Base-by-base conservation (phyloP, 2,888 invertebrate genomes). In the Terebella lapidaria region DNA sequence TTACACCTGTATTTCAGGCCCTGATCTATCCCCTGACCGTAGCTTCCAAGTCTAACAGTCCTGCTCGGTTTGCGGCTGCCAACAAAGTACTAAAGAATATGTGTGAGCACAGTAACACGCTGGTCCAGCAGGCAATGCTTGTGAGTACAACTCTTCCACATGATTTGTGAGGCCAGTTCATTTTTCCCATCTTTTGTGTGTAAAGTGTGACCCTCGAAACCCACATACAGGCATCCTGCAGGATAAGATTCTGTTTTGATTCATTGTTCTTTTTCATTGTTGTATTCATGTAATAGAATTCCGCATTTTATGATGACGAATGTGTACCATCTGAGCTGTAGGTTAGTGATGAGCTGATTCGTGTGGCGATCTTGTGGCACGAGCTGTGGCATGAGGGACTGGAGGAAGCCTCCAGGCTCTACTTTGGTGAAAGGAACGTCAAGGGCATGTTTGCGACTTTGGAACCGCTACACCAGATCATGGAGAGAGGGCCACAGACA, bases 321-420 rank as follows among this genome's bases (percentile, higher is more conserved):
- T n/a, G n/a, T n/a, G n/a, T n/a, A n/a, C n/a, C n/a, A n/a, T n/a
- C n/a, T n/a, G n/a, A n/a, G n/a, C n/a, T 35, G 10, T 61, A 83
- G 83, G 82, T 85, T 27, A 85, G 94, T 51, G 96, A 97, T 72
- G 99, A 99, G 81, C 84, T 99, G 54, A 97, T 99, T 61, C 85
- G 97, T 58, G 95, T 97, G 0, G 97, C 99, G 1, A 99, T 99
- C 68, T 83, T 99, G 22, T 99, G 99, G 99, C 97, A 99, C 76
- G 99, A 99, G 79, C 88, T 95, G 74, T 99, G 99, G 99, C 94
- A 97, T 76, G 99, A 99, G 79, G 97, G 95, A 0, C 82, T 99
- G 24, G 84, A 84, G 69, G 81, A 81, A 59, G 96, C 97, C 78
- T 96, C 96, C 0, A 83, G 90, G 66, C 82, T 97, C 10, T 99